These are phyloP conservation scores for Pholis gunnellus DNA, from an alignment of 2,113 vertebrate genomes.

Conservation along the genomic window DNA sequence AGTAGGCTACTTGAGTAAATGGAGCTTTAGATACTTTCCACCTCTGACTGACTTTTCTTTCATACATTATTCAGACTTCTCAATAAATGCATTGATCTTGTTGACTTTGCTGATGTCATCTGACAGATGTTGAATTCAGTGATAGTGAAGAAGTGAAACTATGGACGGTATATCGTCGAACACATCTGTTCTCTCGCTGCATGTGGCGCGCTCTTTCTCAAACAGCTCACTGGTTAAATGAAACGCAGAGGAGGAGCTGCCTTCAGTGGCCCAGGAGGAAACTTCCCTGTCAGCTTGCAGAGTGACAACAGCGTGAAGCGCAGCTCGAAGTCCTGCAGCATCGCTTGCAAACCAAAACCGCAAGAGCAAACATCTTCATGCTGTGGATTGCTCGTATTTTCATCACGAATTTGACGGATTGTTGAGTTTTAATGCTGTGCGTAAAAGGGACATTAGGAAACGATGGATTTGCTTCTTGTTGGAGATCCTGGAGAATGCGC, in stretches of 20 bases:
- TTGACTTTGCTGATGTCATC: not conserved
- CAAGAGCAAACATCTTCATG: not conserved
- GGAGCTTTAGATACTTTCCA: not conserved
- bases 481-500: constrained; percentile 19
- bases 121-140: not conserved
- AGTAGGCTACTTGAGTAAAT: not conserved
- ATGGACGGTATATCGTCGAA: not conserved
- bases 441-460: constrained; percentile 48
- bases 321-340: constrained; percentile 13
- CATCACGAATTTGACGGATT: not conserved
- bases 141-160: constrained; percentile 20
- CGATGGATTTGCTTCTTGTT: constrained; percentile 35
- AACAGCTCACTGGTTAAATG: constrained; percentile 15
- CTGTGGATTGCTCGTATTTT: not conserved
- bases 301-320: constrained; percentile 36
- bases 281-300: constrained; percentile 58
- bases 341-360: constrained; percentile 5
- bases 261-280: constrained; percentile 9
- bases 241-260: constrained; percentile 70
- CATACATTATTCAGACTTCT: not conserved
- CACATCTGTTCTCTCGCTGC: not conserved
- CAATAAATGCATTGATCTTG: not conserved
- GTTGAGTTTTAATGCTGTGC: constrained; percentile 29
- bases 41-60: not conserved
- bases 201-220: not conserved